Evolutionary conservation across 1,140 invertebrate genomes (phyloP).

Genomic region (Drosophila baimaii): DNA sequence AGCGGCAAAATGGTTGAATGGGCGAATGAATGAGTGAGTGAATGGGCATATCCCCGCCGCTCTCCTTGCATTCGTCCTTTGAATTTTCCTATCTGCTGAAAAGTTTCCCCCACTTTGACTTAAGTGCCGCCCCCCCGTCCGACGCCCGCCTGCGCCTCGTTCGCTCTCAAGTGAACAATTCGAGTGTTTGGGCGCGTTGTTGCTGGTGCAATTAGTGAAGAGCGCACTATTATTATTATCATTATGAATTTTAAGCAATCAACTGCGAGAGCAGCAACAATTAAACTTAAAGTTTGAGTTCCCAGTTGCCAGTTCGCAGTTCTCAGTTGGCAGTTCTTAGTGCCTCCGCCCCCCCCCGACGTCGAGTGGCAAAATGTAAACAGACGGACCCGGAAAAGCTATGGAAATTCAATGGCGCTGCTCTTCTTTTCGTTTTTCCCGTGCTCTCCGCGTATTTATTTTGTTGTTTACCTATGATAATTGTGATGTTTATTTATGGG

Average conservation of each 20-base stretch:
- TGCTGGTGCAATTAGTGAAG: conserved; percentile 72
- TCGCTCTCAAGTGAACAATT: conserved; percentile 64
- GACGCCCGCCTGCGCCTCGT: no score
- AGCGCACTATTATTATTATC: conserved; percentile 80
- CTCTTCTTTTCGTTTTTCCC: conserved; percentile 33
- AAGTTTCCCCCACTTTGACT: conserved; percentile 55
- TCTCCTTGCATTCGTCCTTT: conserved; percentile 10
- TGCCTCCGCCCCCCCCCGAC: not conserved
- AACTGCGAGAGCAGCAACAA: conserved; percentile 68
- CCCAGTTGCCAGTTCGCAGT: not conserved
- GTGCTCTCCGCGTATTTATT: conserved; percentile 61
- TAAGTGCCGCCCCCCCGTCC: conserved; percentile 17
- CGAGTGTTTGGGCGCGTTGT: conserved; percentile 51
- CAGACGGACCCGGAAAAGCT: conserved; percentile 41
- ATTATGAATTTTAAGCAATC: conserved; percentile 81
- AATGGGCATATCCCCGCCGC: conserved; percentile 47
- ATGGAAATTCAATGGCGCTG: conserved; percentile 70
- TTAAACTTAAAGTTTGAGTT: conserved; percentile 67
- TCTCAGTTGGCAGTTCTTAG: not conserved
- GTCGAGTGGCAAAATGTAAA: conserved; percentile 45
- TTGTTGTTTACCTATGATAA: conserved; percentile 80
- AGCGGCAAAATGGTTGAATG: conserved; percentile 76
- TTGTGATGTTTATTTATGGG: conserved; percentile 76
- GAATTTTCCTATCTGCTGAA: conserved; percentile 51
- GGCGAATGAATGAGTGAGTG: conserved; percentile 67